Conservation (phyloP, 2,888 invertebrate species). For the Troides oblongomaculatus region DNA sequence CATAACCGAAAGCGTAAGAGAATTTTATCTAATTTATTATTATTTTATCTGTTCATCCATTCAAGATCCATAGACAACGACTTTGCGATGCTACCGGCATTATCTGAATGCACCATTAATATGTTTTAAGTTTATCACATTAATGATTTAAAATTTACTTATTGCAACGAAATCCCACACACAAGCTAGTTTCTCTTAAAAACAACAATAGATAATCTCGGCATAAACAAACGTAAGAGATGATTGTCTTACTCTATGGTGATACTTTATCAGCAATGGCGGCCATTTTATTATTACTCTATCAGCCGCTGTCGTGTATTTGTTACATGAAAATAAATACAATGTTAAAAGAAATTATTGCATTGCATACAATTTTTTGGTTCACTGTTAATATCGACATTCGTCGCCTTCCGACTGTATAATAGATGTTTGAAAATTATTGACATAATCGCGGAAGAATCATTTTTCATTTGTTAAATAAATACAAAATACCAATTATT, state of each 20-base stretch:
- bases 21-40: too few relatives aligned
- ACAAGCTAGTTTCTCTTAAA: too few relatives aligned
- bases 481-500: slow-evolving; percentile 8
- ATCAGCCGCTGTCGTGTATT: not conserved
- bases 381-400: not conserved
- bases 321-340: not conserved
- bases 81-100: not conserved
- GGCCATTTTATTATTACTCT: not conserved
- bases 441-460: not conserved
- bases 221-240: not conserved
- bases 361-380: not conserved
- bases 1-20: too few relatives aligned
- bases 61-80: slow-evolving; percentile 40
- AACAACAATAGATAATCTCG: too few relatives aligned
- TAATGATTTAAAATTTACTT: not conserved
- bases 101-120: slow-evolving; percentile 32
- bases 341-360: not conserved
- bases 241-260: too few relatives aligned
- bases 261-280: not conserved
- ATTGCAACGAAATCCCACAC: not conserved
- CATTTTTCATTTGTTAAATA: not conserved
- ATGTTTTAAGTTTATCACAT: slow-evolving; percentile 36
- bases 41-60: too few relatives aligned
- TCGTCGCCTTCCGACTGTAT: not conserved
- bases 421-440: not conserved